Base-by-base conservation (phyloP, 2,888 invertebrate genomes). In the Dascillus cervinus region DNA sequence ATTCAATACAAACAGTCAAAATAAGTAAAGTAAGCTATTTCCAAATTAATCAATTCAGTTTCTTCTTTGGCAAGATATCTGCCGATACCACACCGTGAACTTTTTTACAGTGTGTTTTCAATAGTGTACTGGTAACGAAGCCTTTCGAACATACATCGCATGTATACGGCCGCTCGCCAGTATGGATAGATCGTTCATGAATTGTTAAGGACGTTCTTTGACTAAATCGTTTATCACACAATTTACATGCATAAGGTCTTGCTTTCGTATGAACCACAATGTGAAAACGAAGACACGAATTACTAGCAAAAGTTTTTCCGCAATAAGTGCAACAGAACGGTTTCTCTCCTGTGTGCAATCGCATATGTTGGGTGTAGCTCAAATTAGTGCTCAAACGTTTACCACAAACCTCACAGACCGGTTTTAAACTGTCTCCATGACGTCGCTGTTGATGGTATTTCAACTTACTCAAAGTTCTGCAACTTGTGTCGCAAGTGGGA, bases 321-420 rank as follows among this genome's bases (percentile, higher is more conserved):
- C 57, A 57, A 35, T 56, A 43, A 31, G 55, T 50, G 26, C 60
- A 60, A 25, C 52, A 42, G 29, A 58, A 60, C 3, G 57, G 57
- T 15, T 57, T 46, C 25, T 58, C 58, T 0, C 60, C 60, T 0
- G 55, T 58, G 36, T 60, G 59, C 3, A 50, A 44, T 25, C 56
- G 39, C 14, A 57, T 52, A 32, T 62, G 62, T 11, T 57, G 54
- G 23, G 52, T 47, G 11, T 56, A 37, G 1, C 56, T 55, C 8
- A 53, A 49, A 1, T 50, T 49, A 24, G 58, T 56, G 23, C 54
- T 56, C 34, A 64, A 62, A 21, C 55, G 46, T 32, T 61, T 60
- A 2, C 58, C 59, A 29, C 64, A 64, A 30, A 57, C 52, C 23
- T 56, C 49, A 32, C 64, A 64, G 4, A 53, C n/a, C n/a, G n/a